Evolutionary conservation across 1,140 invertebrate genomes (phyloP).

Genomic region (Scaptomyza montana): DNA sequence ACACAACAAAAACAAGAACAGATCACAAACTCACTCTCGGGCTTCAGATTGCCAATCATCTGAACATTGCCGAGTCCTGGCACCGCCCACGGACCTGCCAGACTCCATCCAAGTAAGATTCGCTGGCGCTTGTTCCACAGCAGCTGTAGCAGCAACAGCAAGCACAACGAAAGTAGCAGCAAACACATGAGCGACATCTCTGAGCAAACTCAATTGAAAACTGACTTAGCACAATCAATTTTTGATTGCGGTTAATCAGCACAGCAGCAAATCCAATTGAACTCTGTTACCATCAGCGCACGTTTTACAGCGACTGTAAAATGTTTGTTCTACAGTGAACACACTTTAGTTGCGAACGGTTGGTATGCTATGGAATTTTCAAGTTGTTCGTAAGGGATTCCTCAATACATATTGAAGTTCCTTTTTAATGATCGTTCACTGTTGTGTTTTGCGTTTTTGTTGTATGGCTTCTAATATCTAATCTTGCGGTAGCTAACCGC

Average conservation of each 20-base stretch:
- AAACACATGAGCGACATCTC: constrained; percentile 42
- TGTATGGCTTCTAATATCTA: constrained; percentile 28
- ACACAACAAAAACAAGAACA: too few relatives aligned
- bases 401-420: too few relatives aligned
- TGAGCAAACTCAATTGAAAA: neutral
- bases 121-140: constrained; percentile 41
- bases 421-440: neutral
- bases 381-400: too few relatives aligned
- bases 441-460: neutral
- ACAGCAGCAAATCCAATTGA: constrained; percentile 26
- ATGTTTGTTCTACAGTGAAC: too few relatives aligned
- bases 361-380: too few relatives aligned
- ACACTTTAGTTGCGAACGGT: too few relatives aligned
- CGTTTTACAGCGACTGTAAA: constrained; percentile 4
- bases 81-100: constrained; percentile 72
- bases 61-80: constrained; percentile 75
- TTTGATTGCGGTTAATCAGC: constrained; percentile 6
- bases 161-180: constrained; percentile 32
- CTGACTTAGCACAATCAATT: constrained; percentile 18
- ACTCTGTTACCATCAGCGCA: neutral
- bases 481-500: constrained; percentile 12
- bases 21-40: constrained; percentile 65
- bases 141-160: constrained; percentile 34
- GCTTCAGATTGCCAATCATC: constrained; percentile 72
- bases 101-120: constrained; percentile 43